These are phyloP conservation scores for Crambe crambe DNA, from an alignment of 37 sponge, comb jelly and placozoan genomes.

Conservation along the genomic window DNA sequence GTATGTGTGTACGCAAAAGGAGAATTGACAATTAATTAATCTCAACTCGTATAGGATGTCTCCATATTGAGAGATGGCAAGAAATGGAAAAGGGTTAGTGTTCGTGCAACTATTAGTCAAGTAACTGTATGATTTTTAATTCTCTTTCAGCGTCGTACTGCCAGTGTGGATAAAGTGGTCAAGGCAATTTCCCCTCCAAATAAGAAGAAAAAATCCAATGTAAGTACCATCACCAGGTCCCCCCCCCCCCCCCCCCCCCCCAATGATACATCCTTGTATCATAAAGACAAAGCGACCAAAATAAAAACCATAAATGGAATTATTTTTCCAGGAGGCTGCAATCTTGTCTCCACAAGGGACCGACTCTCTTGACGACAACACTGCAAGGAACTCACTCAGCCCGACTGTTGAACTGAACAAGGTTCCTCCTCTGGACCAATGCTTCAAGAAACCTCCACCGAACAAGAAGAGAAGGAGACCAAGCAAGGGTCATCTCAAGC, in stretches of 20 bases:
- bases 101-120: background rate
- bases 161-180: slow-evolving; percentile 39
- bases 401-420: slow-evolving; percentile 19
- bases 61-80: slow-evolving; percentile 60
- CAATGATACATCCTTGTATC: background rate
- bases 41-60: slow-evolving; percentile 33
- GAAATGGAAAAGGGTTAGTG: slow-evolving; percentile 72
- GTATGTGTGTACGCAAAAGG: slow-evolving; percentile 4
- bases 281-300: background rate
- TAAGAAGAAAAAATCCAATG: slow-evolving; percentile 28
- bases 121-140: background rate
- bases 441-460: slow-evolving; percentile 66
- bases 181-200: slow-evolving; percentile 30
- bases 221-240: slow-evolving; percentile 13
- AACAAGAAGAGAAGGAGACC: slow-evolving; percentile 48
- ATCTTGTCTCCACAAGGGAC: background rate
- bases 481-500: slow-evolving; percentile 38
- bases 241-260: too few species aligned
- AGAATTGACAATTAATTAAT: background rate
- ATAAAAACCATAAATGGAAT: background rate
- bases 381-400: slow-evolving; percentile 3
- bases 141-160: slow-evolving; percentile 55
- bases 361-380: background rate
- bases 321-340: slow-evolving; percentile 2
- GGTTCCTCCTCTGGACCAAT: slow-evolving; percentile 46